Base-by-base conservation (phyloP, 1,140 invertebrate species). In the Anastatus disparis region DNA sequence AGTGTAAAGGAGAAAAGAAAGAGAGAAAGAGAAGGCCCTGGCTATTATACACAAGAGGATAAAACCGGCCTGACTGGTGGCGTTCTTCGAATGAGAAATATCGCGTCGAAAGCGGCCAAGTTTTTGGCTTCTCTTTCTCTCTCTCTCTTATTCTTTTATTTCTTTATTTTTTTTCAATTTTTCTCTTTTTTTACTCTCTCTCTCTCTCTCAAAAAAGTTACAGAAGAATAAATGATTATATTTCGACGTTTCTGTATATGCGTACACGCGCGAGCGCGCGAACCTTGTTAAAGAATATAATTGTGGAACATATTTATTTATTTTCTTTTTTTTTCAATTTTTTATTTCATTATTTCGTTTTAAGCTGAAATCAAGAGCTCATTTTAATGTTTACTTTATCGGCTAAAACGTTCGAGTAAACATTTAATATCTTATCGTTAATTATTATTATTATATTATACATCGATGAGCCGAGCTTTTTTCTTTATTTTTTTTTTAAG, bases 21-120 rank as follows among this genome's bases (percentile, higher is more conserved):
- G 48, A 9, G 24, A 52, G 48, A 52, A 27, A 15, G 17, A 40
- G 15, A 22, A 8, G 12, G 15, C n/a, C n/a, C n/a, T n/a, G n/a
- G n/a, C n/a, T n/a, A n/a, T n/a, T n/a, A n/a, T n/a, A 48, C 42
- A 17, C 10, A 17, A 6, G 59, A 58, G 52, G 42, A 81, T 82
- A 84, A 85, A 85, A 85, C 82, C 84, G 83, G 84, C 81, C 81
- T 83, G 81, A 85, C 84, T 82, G 83, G 83, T 84, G 80, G 81
- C 77, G 79, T 81, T 82, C 81, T 79, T 75, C 78, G 77, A 77
- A 80, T 80, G 75, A 78, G 74, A 78, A 77, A 75, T 79, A 78
- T 76, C 38, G 68, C 65, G 53, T 72, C 67, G 74, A 75, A 74
- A 74, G 66, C 69, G 64, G 38, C 4, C 15, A 24, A 52, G 35